phyloP scores from a whole-genome alignment of 2,888 invertebrate genomes.

The Malachius bipustulatus region DNA sequence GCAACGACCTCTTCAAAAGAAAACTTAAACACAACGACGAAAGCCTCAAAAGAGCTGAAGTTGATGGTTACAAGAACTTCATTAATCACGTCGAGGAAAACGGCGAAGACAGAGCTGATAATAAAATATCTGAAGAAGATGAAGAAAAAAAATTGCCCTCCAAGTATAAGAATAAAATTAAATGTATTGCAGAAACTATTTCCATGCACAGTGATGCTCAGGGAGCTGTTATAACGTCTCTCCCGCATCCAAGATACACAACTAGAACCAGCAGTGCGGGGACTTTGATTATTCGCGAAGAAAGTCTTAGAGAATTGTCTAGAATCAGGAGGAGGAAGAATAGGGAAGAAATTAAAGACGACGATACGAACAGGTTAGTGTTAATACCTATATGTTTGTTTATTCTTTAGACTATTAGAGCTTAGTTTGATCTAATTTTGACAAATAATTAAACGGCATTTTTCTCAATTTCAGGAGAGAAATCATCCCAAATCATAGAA shows the following conservation, averaged over 20 bases:
- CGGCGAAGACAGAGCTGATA: conserved; percentile 7
- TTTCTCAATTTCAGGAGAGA: too few species aligned
- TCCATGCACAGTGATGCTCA: conserved; percentile 17
- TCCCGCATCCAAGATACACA: conserved; percentile 31
- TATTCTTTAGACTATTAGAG: too few species aligned
- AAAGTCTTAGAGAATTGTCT: conserved; percentile 31
- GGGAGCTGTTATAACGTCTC: conserved; percentile 19
- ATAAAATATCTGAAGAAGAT: conserved; percentile 4
- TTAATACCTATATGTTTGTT: too few species aligned
- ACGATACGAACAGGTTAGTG: too few species aligned
- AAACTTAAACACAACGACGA: conserved; percentile 28
- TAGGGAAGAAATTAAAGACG: too few species aligned
- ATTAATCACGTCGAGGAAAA: conserved; percentile 18
- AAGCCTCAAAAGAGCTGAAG: conserved; percentile 27
- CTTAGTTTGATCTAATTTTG: too few species aligned
- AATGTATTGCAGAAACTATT: conserved; percentile 19
- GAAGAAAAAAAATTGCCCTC: conserved; percentile 8
- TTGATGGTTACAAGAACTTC: conserved; percentile 30
- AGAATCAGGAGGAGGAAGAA: conserved; percentile 17
- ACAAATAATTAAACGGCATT: too few species aligned
- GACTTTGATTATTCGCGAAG: conserved; percentile 41
- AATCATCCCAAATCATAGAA: too few species aligned
- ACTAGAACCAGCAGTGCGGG: conserved; percentile 43
- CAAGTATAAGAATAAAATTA: conserved; percentile 16
- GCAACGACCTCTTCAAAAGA: conserved; percentile 28